Base-by-base conservation (phyloP, 1,140 invertebrate species). In the Holotrichia oblita region DNA sequence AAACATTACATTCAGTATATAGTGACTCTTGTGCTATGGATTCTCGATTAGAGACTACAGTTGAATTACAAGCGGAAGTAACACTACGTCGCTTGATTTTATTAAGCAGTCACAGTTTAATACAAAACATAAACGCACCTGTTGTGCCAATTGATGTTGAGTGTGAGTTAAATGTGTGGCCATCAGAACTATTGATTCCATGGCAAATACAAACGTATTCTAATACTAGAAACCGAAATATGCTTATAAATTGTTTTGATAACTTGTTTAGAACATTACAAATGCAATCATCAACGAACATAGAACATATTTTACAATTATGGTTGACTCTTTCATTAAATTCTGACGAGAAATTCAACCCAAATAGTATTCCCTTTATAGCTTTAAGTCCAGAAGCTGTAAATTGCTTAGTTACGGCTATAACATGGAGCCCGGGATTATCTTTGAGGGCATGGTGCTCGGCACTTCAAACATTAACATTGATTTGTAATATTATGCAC, bases 241-340 rank as follows among this genome's bases (percentile, higher is more conserved):
- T 94, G 92, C 86, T 95, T 64, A 91, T 90, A 20, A 87, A 88
- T 79, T 94, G 93, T 80, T 94, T 94, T 83, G 90, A 94, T 81
- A 89, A 89, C 77, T 89, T 95, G 78, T 93, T 94, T 82, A 89
- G 89, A 7, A 91, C 93, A 82, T 83, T 92, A 20, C 88, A 90
- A 78, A 77, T 82, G 40, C 81, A 84, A 40, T 78, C 81, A 12
- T 81, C 85, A 83, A 91, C 91, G 24, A 93, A 93, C 84, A 89
- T 96, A 83, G 95, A 97, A 86, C 90, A 94, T 81, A 90, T 96
- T 55, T 87, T 97, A 6, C 93, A 95, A 77, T 88, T 96, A 77
- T 97, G 95, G 95, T 88, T 96, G 55, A 95, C 94, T 0, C 86
- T 96, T 61, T 96, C 95, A 91, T 88, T 76, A 85, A 87, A 4